phyloP scores from a whole-genome alignment of 2,113 vertebrate genomes.

The Cyphomyrus discorhynchus region DNA sequence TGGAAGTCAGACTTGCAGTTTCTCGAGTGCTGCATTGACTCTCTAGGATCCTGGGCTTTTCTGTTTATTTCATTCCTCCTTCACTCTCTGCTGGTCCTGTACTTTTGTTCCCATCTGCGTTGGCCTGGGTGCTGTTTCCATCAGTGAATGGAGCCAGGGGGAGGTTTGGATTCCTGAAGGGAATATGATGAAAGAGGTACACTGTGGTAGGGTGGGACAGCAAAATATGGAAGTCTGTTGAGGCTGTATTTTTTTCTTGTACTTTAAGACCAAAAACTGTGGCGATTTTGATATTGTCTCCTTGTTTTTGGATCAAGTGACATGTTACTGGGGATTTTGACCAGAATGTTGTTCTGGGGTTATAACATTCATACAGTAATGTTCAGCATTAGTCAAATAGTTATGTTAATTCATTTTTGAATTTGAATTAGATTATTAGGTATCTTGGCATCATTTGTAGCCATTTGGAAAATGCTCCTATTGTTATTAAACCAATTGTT shows the following conservation, averaged over 20 bases:
- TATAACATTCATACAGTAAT: neutral
- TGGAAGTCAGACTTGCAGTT: neutral
- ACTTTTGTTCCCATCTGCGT: neutral
- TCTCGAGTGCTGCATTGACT: neutral
- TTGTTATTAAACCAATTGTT: neutral
- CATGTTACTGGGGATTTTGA: neutral
- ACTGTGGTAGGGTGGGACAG: neutral
- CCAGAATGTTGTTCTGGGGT: neutral
- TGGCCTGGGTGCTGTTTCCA: neutral
- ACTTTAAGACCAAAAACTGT: neutral
- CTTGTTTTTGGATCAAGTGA: neutral
- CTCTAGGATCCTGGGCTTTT: neutral
- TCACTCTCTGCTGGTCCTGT: neutral
- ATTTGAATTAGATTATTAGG: neutral
- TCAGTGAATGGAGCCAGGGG: neutral
- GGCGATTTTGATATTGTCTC: neutral
- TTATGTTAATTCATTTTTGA: neutral
- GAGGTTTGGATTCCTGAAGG: neutral
- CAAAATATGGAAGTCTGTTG: neutral
- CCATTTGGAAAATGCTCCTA: neutral
- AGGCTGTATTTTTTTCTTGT: neutral
- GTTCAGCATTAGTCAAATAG: neutral
- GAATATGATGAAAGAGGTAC: neutral
- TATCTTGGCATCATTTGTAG: neutral
- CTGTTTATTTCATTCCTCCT: neutral